Percentiles rank a stretch among this genome's conserved stretches.
Evolutionary conservation across 1,140 invertebrate genomes (phyloP).

Genomic region (Plectrocnemia conspersa): DNA sequence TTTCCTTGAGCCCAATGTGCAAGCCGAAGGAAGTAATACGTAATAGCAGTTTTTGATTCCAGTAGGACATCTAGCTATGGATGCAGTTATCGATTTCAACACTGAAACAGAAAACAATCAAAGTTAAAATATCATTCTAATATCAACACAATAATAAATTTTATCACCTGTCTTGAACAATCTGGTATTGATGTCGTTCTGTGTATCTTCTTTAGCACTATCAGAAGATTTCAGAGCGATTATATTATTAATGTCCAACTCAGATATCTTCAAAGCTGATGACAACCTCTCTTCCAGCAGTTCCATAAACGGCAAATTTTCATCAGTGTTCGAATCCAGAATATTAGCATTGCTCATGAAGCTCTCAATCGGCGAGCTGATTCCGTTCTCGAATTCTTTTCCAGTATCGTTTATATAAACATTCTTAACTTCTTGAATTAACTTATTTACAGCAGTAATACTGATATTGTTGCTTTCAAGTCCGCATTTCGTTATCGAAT

Average conservation of each 20-base stretch:
- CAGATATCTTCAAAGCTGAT: slow-evolving; percentile 13
- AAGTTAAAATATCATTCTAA: not conserved
- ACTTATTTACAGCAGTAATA: slow-evolving; percentile 19
- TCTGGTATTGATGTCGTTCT: slow-evolving; percentile 35
- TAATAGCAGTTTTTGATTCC: slow-evolving; percentile 56
- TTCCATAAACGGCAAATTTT: slow-evolving; percentile 10
- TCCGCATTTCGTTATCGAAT: not conserved
- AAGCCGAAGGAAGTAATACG: slow-evolving; percentile 61
- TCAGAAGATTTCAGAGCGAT: not conserved
- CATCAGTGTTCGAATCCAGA: slow-evolving; percentile 7
- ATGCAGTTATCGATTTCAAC: slow-evolving; percentile 53
- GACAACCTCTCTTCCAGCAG: slow-evolving; percentile 10
- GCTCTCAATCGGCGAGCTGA: slow-evolving; percentile 20
- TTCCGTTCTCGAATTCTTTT: slow-evolving; percentile 20
- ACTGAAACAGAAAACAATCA: slow-evolving; percentile 49
- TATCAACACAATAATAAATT: not conserved
- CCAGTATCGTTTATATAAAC: no score
- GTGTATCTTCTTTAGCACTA: slow-evolving; percentile 19
- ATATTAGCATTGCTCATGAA: slow-evolving; percentile 6
- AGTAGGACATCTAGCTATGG: slow-evolving; percentile 48
- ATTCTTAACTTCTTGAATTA: slow-evolving; percentile 28
- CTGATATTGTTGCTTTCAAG: slow-evolving; percentile 24
- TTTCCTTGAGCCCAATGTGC: slow-evolving; percentile 71
- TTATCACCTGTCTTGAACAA: slow-evolving; percentile 48
- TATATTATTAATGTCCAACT: no score